Percentiles rank a stretch among this genome's conserved stretches.
Evolutionary conservation across 2,113 vertebrate species (phyloP).

Genomic region (Leptocoma aspasia): DNA sequence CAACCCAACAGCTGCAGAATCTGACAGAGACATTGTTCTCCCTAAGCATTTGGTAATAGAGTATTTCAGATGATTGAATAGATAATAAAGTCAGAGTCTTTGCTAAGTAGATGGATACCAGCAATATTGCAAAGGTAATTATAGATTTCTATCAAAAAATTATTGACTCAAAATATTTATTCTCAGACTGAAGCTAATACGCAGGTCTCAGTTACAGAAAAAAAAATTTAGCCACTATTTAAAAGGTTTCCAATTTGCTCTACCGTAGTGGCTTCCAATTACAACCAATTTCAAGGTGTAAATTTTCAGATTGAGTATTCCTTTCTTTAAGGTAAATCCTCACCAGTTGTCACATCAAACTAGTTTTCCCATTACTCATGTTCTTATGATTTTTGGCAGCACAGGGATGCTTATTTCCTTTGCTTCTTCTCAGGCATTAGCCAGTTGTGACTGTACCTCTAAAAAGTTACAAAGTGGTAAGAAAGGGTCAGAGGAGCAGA

Average conservation of each 20-base stretch:
- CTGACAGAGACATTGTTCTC: conserved; percentile 33
- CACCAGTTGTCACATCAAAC: neutral
- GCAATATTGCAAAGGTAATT: conserved; percentile 39
- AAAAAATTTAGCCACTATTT: neutral
- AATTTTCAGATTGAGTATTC: neutral
- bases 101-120: conserved; percentile 26
- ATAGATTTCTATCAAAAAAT: conserved; percentile 32
- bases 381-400: neutral
- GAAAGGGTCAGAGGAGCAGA: neutral
- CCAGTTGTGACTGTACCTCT: neutral
- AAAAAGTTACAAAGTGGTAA: neutral
- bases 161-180: conserved; percentile 9
- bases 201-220: neutral
- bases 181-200: neutral
- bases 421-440: neutral
- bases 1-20: neutral
- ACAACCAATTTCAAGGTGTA: neutral
- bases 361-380: conserved; percentile 3
- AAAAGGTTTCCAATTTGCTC: neutral
- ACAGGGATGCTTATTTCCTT: neutral
- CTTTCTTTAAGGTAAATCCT: neutral
- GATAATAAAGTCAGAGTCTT: conserved; percentile 28
- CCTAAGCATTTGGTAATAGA: neutral
- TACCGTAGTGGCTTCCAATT: neutral
- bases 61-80: conserved; percentile 34